Evolutionary conservation across 1,140 invertebrate genomes (phyloP).

Genomic region (Drosophila triauraria): DNA sequence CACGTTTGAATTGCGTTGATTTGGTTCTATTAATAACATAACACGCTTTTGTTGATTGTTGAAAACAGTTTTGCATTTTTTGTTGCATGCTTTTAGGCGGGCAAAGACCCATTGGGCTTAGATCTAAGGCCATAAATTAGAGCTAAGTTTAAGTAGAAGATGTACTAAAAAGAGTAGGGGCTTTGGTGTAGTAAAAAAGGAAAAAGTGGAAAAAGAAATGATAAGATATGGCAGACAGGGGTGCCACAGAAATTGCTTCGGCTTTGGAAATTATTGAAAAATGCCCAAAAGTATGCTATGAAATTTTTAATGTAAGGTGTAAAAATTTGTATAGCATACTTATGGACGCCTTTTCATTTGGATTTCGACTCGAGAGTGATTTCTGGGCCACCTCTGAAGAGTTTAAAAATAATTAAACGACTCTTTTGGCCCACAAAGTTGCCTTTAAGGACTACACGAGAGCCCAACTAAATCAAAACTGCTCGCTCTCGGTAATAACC

Average conservation of each 20-base stretch:
- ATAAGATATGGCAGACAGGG: background rate
- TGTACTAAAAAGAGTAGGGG: background rate
- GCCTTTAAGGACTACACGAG: background rate
- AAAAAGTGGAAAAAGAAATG: too few relatives aligned
- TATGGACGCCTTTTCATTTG: background rate
- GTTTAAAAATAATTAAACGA: too few relatives aligned
- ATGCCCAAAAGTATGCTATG: background rate
- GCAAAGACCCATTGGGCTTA: background rate
- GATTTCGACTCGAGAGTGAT: background rate
- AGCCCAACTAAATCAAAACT: background rate
- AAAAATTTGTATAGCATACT: background rate
- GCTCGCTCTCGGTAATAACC: background rate
- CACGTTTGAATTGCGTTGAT: conserved; percentile 14
- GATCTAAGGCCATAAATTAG: background rate
- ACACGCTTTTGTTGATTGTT: conserved; percentile 36
- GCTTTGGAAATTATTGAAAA: background rate
- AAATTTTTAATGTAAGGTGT: background rate
- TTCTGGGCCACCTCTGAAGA: background rate
- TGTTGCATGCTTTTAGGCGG: conserved; percentile 44
- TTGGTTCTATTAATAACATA: conserved; percentile 13
- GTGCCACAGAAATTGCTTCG: background rate
- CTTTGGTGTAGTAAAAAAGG: background rate
- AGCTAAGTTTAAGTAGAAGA: conserved; percentile 8
- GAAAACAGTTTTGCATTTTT: conserved; percentile 22
- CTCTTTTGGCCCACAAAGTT: too few relatives aligned